phyloP scores from a whole-genome alignment of 2,797 vertebrate species.

The Enteromius trimaculatus region DNA sequence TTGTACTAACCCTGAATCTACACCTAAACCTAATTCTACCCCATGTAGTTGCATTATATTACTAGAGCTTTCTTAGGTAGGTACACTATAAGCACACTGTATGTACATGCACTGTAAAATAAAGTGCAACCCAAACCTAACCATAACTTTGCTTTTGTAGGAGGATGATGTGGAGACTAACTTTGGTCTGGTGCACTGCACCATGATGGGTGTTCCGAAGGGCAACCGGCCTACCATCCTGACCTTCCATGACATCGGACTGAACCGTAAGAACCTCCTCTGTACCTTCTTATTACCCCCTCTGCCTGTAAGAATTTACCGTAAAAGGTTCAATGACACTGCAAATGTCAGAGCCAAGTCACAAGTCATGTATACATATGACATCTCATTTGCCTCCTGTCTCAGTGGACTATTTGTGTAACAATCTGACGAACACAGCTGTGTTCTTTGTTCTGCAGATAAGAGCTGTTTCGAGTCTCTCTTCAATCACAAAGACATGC shows the following conservation, averaged over 20 bases:
- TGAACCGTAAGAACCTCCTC: slow-evolving; percentile 85
- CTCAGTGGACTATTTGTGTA: not conserved
- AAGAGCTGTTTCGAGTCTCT: slow-evolving; percentile 91
- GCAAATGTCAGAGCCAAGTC: not conserved
- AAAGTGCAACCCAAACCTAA: not conserved
- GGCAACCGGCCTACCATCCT: slow-evolving; percentile 88
- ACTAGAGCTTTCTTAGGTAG: too few species aligned
- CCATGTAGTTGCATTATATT: too few species aligned
- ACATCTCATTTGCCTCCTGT: not conserved
- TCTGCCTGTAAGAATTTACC: not conserved
- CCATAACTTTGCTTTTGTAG: slow-evolving; percentile 68
- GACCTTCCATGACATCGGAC: slow-evolving; percentile 92
- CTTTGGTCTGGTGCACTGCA: slow-evolving; percentile 87
- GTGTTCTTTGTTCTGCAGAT: slow-evolving; percentile 71
- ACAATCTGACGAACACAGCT: not conserved
- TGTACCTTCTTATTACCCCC: not conserved
- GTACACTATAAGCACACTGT: too few species aligned
- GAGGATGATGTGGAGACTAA: slow-evolving; percentile 91
- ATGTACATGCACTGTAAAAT: too few species aligned
- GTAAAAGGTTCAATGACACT: not conserved
- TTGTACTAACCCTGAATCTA: too few species aligned
- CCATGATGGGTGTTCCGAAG: slow-evolving; percentile 82
- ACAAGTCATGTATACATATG: not conserved
- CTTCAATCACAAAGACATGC: slow-evolving; percentile 93
- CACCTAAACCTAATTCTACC: too few species aligned